Evolutionary conservation across 2,797 vertebrate species (phyloP).

Genomic region (Ctenopoma multispine): DNA sequence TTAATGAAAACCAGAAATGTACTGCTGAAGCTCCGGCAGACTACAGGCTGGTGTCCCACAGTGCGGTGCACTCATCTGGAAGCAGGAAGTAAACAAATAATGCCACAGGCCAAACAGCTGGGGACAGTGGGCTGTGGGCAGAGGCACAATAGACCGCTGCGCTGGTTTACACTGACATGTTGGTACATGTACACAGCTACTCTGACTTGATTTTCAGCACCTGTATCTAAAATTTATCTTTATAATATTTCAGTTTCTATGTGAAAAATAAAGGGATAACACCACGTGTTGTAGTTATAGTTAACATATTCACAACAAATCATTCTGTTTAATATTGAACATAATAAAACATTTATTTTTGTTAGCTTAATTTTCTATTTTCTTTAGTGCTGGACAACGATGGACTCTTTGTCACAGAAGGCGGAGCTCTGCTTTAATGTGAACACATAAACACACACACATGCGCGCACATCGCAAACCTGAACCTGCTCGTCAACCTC

Average conservation of each 20-base stretch:
- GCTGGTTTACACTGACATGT: neutral
- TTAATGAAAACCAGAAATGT: slow-evolving; percentile 56
- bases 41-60: slow-evolving; percentile 57
- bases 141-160: slow-evolving; percentile 34
- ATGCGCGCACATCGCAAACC: too few relatives aligned
- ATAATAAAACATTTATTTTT: too few relatives aligned
- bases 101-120: slow-evolving; percentile 71
- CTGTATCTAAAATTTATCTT: neutral
- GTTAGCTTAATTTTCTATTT: too few relatives aligned
- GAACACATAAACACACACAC: too few relatives aligned
- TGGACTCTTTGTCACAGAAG: too few relatives aligned
- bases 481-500: too few relatives aligned
- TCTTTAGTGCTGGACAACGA: too few relatives aligned
- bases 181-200: slow-evolving; percentile 12
- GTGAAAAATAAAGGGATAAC: neutral
- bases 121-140: slow-evolving; percentile 45
- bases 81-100: slow-evolving; percentile 75
- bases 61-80: slow-evolving; percentile 62
- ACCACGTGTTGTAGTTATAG: neutral
- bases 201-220: neutral
- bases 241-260: neutral
- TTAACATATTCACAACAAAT: too few relatives aligned
- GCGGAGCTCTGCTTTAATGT: too few relatives aligned
- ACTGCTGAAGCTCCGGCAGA: slow-evolving; percentile 36
- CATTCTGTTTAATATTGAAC: too few relatives aligned